A percentile compares a stretch with the other conserved stretches of the same genome.
Evolutionary conservation across 2,797 vertebrate genomes (phyloP).

Genomic region (Takifugu ocellatus): DNA sequence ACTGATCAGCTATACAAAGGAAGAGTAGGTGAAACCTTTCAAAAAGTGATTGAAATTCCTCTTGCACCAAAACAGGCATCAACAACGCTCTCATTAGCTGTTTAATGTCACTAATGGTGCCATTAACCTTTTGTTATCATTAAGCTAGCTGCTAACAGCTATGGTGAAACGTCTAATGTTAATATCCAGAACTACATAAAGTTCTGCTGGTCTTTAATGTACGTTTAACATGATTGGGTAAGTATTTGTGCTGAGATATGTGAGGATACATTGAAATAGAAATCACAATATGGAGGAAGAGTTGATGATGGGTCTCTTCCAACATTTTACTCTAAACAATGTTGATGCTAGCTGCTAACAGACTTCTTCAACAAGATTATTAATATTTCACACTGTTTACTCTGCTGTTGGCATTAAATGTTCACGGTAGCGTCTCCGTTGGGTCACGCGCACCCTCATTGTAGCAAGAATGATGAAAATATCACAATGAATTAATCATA

Average conservation of each 20-base stretch:
- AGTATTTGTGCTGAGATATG: background rate
- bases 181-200: too few relatives aligned
- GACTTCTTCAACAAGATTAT: constrained; percentile 23
- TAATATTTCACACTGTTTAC: constrained; percentile 48
- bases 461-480: constrained; percentile 19
- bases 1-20: too few relatives aligned
- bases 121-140: too few relatives aligned
- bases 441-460: constrained; percentile 4
- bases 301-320: constrained; percentile 9
- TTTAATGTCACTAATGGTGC: too few relatives aligned
- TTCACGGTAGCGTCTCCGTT: constrained; percentile 4
- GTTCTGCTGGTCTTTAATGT: too few relatives aligned
- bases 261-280: background rate
- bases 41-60: too few relatives aligned
- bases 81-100: too few relatives aligned
- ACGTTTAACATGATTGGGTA: too few relatives aligned
- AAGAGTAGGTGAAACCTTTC: too few relatives aligned
- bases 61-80: too few relatives aligned
- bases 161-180: too few relatives aligned
- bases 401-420: constrained; percentile 26
- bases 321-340: constrained; percentile 8
- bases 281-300: constrained; percentile 3
- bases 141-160: too few relatives aligned
- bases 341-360: constrained; percentile 6
- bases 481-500: constrained; percentile 9